phyloP scores from a whole-genome alignment of 2,113 vertebrate genomes.

The Chamaea fasciata region DNA sequence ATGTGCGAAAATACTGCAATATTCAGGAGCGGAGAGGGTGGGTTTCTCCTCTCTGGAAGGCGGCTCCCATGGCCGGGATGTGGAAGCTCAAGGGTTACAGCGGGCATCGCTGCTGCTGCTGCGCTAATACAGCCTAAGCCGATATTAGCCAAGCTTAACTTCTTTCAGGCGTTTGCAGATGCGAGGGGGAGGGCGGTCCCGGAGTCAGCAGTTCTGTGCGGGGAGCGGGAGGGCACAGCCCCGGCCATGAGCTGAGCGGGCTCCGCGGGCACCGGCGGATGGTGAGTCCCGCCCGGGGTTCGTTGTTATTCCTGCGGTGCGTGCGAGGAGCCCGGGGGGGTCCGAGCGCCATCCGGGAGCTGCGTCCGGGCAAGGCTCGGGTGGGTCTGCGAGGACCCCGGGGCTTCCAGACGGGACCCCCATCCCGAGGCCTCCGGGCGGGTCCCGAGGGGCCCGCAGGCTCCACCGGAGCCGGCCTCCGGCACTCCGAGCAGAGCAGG shows the following conservation, averaged over 20 bases:
- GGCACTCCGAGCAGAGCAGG: background rate
- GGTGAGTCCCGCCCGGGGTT: background rate
- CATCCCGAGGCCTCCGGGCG: background rate
- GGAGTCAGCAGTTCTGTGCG: conserved; percentile 44
- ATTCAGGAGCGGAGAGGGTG: background rate
- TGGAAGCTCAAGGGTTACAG: conserved; percentile 64
- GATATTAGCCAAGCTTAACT: conserved; percentile 74
- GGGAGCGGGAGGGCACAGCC: background rate
- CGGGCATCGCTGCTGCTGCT: conserved; percentile 22
- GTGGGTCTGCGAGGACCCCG: background rate
- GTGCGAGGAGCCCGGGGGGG: background rate
- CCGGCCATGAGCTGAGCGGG: conserved; percentile 17
- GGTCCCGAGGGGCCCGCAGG: background rate
- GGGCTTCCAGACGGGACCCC: background rate
- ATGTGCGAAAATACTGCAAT: background rate
- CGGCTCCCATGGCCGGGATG: background rate
- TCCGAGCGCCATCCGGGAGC: background rate
- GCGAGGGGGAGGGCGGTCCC: conserved; percentile 64
- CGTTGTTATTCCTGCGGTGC: accelerated
- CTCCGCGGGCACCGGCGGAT: background rate
- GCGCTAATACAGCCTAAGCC: conserved; percentile 78
- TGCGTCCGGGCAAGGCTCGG: background rate
- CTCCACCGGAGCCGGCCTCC: background rate
- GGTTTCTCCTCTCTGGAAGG: background rate
- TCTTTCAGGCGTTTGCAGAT: conserved; percentile 68